Evolutionary conservation across 2,888 invertebrate species (phyloP).

Genomic region (Drosophila multiciliata): DNA sequence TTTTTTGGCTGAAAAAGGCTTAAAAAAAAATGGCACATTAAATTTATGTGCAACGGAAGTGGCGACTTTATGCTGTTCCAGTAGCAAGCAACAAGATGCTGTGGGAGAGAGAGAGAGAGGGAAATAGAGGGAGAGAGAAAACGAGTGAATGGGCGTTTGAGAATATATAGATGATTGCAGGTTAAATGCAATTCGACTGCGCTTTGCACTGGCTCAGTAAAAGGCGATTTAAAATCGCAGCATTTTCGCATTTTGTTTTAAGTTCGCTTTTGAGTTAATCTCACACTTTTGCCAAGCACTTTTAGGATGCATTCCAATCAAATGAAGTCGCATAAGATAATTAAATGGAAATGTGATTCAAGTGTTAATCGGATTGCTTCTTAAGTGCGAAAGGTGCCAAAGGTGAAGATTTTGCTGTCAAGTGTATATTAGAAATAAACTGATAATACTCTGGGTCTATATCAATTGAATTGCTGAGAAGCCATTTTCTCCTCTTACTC

Average conservation of each 20-base stretch:
- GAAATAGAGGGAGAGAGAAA: not conserved
- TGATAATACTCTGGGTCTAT: slow-evolving; percentile 11
- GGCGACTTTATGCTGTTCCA: slow-evolving; percentile 68
- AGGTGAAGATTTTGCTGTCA: not conserved
- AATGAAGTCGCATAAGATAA: slow-evolving; percentile 74
- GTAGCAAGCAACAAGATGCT: slow-evolving; percentile 43
- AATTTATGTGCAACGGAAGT: slow-evolving; percentile 73
- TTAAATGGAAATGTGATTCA: slow-evolving; percentile 38
- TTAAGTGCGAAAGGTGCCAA: slow-evolving; percentile 20
- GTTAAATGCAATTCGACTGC: slow-evolving; percentile 42
- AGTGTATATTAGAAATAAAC: slow-evolving; percentile 1
- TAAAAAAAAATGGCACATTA: slow-evolving; percentile 61
- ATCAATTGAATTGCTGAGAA: slow-evolving; percentile 28
- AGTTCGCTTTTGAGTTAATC: slow-evolving; percentile 36
- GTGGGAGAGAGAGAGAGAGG: not conserved
- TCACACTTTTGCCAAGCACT: slow-evolving; percentile 7
- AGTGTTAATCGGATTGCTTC: slow-evolving; percentile 49
- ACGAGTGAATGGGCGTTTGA: not conserved
- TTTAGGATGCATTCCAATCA: slow-evolving; percentile 65
- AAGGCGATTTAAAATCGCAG: slow-evolving; percentile 48
- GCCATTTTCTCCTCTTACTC: not conserved
- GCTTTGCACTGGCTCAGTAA: slow-evolving; percentile 33
- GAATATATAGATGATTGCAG: slow-evolving; percentile 22
- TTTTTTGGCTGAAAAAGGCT: slow-evolving; percentile 42
- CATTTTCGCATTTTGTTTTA: slow-evolving; percentile 32